These are phyloP conservation scores for Labeo rohita DNA, from an alignment of 2,113 vertebrate genomes.

Conservation along the genomic window DNA sequence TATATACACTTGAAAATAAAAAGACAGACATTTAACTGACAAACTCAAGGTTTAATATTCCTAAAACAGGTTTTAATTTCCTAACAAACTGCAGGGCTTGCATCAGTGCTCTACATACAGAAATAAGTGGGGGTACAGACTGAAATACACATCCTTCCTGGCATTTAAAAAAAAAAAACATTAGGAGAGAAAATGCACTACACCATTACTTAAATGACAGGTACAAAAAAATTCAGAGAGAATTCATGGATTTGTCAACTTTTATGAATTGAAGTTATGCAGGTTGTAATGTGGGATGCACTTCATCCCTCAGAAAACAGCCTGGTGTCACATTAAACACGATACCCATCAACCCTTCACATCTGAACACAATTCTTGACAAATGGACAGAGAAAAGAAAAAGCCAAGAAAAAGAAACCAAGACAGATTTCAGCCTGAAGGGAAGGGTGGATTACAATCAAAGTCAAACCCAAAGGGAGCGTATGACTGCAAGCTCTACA, in stretches of 20 bases:
- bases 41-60: constrained; percentile 22
- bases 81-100: neutral
- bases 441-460: neutral
- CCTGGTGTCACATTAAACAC: neutral
- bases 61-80: constrained; percentile 17
- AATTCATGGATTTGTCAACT: neutral
- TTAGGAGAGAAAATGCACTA: neutral
- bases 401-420: neutral
- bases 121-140: neutral
- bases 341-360: neutral
- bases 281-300: too few relatives aligned
- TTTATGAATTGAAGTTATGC: neutral
- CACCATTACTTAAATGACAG: neutral
- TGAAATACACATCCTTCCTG: neutral
- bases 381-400: neutral
- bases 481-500: neutral
- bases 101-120: neutral
- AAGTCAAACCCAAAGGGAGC: constrained; percentile 12
- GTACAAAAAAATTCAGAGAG: neutral
- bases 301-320: neutral
- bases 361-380: neutral
- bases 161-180: neutral
- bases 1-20: neutral
- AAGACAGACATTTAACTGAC: neutral
- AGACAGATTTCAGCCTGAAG: neutral